A percentile compares a stretch with the other conserved stretches of the same genome.
These are phyloP conservation scores for Brachionus koreanus DNA, from an alignment of 1,140 invertebrate genomes.

Conservation along the genomic window DNA sequence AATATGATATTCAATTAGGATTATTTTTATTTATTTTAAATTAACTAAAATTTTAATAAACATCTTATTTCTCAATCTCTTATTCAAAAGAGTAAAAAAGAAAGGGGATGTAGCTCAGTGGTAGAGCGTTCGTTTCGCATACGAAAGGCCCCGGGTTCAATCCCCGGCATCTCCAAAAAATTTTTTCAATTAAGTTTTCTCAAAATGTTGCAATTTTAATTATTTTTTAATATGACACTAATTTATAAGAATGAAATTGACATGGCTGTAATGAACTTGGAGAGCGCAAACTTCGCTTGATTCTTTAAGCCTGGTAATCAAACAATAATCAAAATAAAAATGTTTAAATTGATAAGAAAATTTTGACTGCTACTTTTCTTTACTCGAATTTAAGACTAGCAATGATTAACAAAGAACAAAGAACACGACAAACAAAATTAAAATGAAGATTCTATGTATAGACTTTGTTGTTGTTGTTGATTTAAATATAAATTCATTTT, in stretches of 20 bases:
- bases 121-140: constrained; percentile 32
- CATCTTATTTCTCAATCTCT: background rate
- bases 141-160: constrained; percentile 31
- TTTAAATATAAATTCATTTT: background rate
- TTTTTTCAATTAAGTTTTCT: too few species aligned
- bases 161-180: constrained; percentile 21
- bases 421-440: too few species aligned
- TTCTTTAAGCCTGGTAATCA: too few species aligned
- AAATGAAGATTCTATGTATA: background rate
- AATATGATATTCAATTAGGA: too few species aligned
- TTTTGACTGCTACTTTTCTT: background rate
- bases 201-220: too few species aligned
- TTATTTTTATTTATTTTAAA: too few species aligned
- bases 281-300: too few species aligned
- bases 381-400: background rate
- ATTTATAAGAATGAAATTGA: too few species aligned
- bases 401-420: background rate
- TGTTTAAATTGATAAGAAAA: background rate
- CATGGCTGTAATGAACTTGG: too few species aligned
- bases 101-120: constrained; percentile 18
- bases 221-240: too few species aligned
- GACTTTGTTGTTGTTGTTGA: background rate
- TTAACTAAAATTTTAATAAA: background rate
- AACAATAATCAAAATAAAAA: background rate
- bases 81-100: background rate